phyloP scores from a whole-genome alignment of 2,797 vertebrate species.

The Dicrostonyx torquatus region DNA sequence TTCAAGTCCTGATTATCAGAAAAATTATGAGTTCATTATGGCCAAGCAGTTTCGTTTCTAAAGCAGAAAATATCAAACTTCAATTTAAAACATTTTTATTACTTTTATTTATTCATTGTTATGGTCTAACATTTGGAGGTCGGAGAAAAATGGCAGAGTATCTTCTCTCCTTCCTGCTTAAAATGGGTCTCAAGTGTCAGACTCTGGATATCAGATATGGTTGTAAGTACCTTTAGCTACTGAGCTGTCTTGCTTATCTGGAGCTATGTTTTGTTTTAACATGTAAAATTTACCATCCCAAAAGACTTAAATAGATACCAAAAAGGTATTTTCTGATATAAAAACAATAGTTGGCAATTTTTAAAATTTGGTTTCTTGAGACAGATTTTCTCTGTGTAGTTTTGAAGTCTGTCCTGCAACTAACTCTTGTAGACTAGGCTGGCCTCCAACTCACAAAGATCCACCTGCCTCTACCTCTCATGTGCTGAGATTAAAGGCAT shows the following conservation, averaged over 20 bases:
- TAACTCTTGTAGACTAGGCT: too few species aligned
- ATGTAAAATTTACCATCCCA: background rate
- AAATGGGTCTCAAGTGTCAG: background rate
- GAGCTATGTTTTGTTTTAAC: background rate
- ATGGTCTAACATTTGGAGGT: background rate
- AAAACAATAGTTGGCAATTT: background rate
- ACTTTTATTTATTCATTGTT: background rate
- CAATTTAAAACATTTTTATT: background rate
- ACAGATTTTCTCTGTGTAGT: too few species aligned
- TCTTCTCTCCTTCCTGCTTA: background rate
- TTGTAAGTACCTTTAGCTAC: background rate
- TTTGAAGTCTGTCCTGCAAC: too few species aligned
- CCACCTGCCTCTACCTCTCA: too few species aligned
- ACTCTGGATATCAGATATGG: background rate
- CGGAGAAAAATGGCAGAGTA: background rate
- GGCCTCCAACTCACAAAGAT: too few species aligned
- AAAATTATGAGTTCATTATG: background rate
- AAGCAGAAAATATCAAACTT: background rate
- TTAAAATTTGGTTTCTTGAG: background rate
- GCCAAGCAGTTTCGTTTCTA: background rate
- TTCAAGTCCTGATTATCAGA: background rate
- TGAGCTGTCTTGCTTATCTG: background rate
- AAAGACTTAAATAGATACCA: background rate
- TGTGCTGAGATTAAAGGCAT: too few species aligned
- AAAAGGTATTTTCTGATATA: background rate